Percentiles rank a stretch among this genome's conserved stretches.
Evolutionary conservation across 2,888 invertebrate genomes (phyloP).

Genomic region (Lathronympha strigana): DNA sequence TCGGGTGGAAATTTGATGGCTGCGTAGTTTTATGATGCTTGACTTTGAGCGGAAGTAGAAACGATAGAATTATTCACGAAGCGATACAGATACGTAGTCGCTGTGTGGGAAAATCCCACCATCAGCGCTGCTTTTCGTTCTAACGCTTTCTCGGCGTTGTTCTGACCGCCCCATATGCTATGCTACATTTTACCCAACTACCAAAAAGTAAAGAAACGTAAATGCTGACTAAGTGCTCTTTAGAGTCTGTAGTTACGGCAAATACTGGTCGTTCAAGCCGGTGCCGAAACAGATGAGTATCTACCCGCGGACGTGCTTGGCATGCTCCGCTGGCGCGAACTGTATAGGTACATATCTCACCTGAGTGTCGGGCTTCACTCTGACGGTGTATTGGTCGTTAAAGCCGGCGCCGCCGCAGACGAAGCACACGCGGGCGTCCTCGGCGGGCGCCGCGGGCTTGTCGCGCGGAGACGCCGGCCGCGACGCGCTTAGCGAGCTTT

Average conservation of each 20-base stretch:
- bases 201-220: too few species aligned
- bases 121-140: too few species aligned
- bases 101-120: too few species aligned
- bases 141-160: too few species aligned
- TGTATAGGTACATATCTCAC: constrained; percentile 48
- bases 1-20: constrained; percentile 9
- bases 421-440: constrained; percentile 83
- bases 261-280: constrained; percentile 87
- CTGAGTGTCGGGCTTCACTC: constrained; percentile 79
- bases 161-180: too few species aligned
- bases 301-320: not conserved
- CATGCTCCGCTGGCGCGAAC: not conserved
- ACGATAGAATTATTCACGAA: too few species aligned
- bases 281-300: constrained; percentile 49
- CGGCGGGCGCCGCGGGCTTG: constrained; percentile 65
- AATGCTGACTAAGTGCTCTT: too few species aligned
- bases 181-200: too few species aligned
- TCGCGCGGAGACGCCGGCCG: constrained; percentile 82
- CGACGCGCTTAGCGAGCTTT: constrained; percentile 87
- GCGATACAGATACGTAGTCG: too few species aligned
- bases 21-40: not conserved
- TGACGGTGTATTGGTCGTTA: constrained; percentile 87
- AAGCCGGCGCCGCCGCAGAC: constrained; percentile 90
- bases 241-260: too few species aligned
- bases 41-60: not conserved